phyloP scores from a whole-genome alignment of 2,113 vertebrate species.

The Genyomyrus donnyi region DNA sequence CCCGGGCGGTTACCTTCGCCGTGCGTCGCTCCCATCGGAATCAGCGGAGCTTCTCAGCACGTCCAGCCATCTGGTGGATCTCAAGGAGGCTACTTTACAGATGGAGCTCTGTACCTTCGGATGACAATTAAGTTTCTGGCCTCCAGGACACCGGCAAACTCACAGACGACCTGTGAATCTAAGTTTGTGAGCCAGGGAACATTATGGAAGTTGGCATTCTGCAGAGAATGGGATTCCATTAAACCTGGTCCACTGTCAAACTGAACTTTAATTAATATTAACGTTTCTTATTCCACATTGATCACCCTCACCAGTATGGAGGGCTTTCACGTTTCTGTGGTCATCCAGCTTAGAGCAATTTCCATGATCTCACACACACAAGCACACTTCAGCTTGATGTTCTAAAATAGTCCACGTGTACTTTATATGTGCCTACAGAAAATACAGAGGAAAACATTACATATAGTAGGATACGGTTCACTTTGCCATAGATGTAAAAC shows the following conservation, averaged over 20 bases:
- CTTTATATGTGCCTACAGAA: constrained; percentile 24
- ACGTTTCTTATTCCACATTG: neutral
- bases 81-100: neutral
- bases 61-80: neutral
- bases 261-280: neutral
- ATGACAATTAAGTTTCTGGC: neutral
- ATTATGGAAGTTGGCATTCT: neutral
- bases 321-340: neutral
- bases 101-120: neutral
- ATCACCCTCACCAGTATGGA: neutral
- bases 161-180: neutral
- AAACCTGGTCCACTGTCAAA: neutral
- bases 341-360: neutral
- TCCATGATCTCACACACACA: neutral
- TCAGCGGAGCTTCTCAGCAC: neutral
- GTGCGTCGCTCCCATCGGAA: neutral
- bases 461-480: constrained; percentile 55
- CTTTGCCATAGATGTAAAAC: constrained; percentile 50
- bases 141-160: neutral
- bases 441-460: constrained; percentile 29
- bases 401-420: constrained; percentile 17
- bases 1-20: neutral
- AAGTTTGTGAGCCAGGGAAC: neutral
- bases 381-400: neutral
- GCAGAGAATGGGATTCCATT: neutral